Evolutionary conservation across 1,140 invertebrate genomes (phyloP).

Genomic region (Caenorhabditis brenneri): DNA sequence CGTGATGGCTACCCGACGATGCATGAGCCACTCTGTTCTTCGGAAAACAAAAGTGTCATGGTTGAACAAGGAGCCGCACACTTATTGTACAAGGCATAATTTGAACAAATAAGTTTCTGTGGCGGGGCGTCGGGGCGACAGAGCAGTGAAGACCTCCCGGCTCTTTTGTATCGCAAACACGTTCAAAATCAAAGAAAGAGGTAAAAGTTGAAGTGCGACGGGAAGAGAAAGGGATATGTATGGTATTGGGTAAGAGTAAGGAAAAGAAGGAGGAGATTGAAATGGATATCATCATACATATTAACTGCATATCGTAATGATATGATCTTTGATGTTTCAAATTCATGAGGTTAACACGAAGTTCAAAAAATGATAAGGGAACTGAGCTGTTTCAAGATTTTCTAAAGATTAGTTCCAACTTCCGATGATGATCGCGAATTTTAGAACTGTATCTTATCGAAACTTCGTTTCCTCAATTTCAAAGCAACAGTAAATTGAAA

Average conservation of each 20-base stretch:
- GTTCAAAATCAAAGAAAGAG: background rate
- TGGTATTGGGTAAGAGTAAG: background rate
- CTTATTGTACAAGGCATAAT: constrained; percentile 40
- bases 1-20: background rate
- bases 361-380: too few relatives aligned
- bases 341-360: too few relatives aligned
- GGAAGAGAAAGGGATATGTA: constrained; percentile 31
- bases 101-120: constrained; percentile 40
- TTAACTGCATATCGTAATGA: too few relatives aligned
- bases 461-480: too few relatives aligned
- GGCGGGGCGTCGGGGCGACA: background rate
- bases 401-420: too few relatives aligned
- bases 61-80: constrained; percentile 40
- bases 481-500: too few relatives aligned
- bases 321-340: too few relatives aligned
- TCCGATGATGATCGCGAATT: too few relatives aligned
- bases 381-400: too few relatives aligned
- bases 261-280: background rate
- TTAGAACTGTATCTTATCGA: too few relatives aligned
- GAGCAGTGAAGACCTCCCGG: constrained; percentile 36
- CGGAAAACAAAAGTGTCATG: constrained; percentile 39
- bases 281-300: too few relatives aligned
- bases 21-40: constrained; percentile 26
- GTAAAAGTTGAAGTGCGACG: background rate
- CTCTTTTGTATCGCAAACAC: constrained; percentile 43